Evolutionary conservation across 2,113 vertebrate genomes (phyloP).

Genomic region (Podarcis cretensis): DNA sequence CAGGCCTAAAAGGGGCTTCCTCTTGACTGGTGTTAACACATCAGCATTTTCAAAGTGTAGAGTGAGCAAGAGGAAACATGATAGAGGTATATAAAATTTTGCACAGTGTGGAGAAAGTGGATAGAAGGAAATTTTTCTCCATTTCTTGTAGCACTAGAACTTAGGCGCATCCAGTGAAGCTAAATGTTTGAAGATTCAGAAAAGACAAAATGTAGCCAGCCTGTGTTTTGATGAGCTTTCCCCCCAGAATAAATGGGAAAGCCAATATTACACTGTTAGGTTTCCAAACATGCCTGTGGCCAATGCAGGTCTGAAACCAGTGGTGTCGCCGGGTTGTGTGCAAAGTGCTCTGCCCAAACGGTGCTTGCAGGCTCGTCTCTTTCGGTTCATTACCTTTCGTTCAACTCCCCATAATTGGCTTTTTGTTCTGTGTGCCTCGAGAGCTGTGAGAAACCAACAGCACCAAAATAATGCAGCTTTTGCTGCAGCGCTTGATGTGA

Average conservation of each 20-base stretch:
- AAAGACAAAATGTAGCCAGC: neutral
- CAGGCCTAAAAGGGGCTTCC: neutral
- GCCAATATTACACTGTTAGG: neutral
- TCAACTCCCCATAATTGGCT: neutral
- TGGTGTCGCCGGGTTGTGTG: neutral
- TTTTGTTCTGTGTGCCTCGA: neutral
- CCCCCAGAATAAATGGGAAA: neutral
- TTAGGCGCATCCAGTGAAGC: neutral
- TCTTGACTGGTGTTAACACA: neutral
- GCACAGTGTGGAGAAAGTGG: no score
- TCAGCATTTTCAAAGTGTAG: neutral
- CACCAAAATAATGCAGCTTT: neutral
- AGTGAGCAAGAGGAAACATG: no score
- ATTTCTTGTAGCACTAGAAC: no score
- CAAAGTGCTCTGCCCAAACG: neutral
- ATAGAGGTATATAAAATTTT: no score
- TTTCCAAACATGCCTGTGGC: neutral
- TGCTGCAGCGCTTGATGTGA: neutral
- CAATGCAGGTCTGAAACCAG: neutral
- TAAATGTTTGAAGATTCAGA: neutral
- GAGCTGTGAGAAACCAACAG: neutral
- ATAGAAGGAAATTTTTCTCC: no score
- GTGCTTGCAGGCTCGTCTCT: neutral
- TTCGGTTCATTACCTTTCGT: conserved; percentile 8
- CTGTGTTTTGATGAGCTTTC: neutral